Base-by-base conservation (phyloP, 2,888 invertebrate species). In the Tenthredo livida region DNA sequence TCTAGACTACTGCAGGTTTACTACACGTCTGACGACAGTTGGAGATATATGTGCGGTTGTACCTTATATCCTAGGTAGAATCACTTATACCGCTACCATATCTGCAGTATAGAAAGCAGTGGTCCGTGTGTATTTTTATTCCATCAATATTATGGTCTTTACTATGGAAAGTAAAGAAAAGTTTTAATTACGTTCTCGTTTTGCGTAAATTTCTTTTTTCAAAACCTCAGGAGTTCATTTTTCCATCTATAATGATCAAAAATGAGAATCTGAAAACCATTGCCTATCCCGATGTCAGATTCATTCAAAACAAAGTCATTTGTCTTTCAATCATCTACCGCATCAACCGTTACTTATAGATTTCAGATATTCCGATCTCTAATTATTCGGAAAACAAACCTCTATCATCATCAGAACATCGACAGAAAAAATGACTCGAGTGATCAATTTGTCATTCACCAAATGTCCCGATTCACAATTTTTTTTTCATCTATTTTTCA, bases 1-100 rank as follows among this genome's bases (percentile, higher is more conserved):
- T 77, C 77, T 77, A 77, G 54, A 54, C 25, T 17, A 29, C 47
- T 21, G 33, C 77, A 50, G 29, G 77, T 77, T 77, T 77, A 70
- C 70, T 50, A 77, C 25, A 29, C 21, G n/a, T n/a, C 33, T 47
- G 33, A 15, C 17, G 50, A 77, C 54, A 50, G 47, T 77, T 77
- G n/a, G 47, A 47, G 47, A 33, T 33, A 47, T n/a, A 54, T 77
- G 47, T 43, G 29, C 21, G 21, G 17, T 9, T 17, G 0, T 70
- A 70, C 29, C 33, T 29, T n/a, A n/a, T n/a, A 7, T 70, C 70
- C 12, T 72, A 72, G 33, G 72, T 21, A 72, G n/a, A n/a, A 40
- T 40, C 33, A n/a, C n/a, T 21, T 40, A 10, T 43, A 72, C 15
- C 37, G 72, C 72, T 40, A 40, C 67, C 67, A 70, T 70, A 70